Evolutionary conservation across 2,113 vertebrate species (phyloP).

Genomic region (Progne subis): DNA sequence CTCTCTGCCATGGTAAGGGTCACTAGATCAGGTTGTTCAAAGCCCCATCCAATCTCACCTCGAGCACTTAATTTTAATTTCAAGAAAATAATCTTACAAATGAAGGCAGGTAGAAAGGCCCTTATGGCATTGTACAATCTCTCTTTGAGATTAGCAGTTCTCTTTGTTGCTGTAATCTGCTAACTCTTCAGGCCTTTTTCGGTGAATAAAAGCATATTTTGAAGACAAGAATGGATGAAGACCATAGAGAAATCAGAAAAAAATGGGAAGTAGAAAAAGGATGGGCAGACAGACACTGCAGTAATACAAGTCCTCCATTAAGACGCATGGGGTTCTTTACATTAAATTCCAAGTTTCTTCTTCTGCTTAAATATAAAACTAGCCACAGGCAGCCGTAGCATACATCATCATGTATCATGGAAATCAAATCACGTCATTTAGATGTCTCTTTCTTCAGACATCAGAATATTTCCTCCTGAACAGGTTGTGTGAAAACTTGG

Average conservation of each 20-base stretch:
- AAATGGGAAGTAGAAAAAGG: background rate
- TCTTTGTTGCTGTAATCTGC: background rate
- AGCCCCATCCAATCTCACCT: background rate
- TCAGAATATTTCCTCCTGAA: background rate
- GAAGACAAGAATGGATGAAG: background rate
- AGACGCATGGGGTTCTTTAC: background rate
- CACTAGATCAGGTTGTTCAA: background rate
- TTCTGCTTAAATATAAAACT: background rate
- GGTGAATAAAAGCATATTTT: background rate
- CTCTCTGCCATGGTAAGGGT: background rate
- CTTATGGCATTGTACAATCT: background rate
- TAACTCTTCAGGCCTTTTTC: background rate
- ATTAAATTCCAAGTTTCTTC: background rate
- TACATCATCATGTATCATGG: background rate
- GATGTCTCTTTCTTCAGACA: background rate
- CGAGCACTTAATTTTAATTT: background rate
- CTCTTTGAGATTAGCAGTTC: background rate
- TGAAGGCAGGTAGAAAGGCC: background rate
- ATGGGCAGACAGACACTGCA: background rate
- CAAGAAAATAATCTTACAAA: background rate
- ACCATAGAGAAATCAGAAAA: background rate
- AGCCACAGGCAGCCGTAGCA: background rate
- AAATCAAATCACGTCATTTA: background rate
- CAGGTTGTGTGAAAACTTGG: background rate
- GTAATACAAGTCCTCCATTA: background rate